Conservation (phyloP, 2,888 invertebrate genomes). For the Beris morrisii region DNA sequence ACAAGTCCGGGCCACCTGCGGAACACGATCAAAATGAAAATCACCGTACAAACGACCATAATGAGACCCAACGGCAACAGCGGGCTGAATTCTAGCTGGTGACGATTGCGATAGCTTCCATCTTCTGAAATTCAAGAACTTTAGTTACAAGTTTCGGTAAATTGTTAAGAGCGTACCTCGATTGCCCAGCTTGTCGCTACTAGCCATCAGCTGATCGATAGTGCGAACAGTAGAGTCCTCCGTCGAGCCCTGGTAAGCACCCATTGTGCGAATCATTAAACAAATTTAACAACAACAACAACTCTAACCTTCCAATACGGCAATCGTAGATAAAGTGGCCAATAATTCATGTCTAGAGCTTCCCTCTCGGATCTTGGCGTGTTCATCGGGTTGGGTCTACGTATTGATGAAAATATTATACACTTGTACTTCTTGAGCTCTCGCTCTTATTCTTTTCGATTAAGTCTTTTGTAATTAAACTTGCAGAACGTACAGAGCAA, state of each 20-base stretch:
- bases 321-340: conserved; percentile 26
- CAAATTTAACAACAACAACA: neutral
- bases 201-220: conserved; percentile 20
- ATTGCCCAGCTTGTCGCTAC: conserved; percentile 5
- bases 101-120: conserved; percentile 20
- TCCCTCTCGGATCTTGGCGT: no score
- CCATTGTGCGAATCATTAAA: neutral
- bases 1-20: conserved; percentile 44
- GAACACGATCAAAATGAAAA: conserved; percentile 43
- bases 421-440: no score
- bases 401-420: no score
- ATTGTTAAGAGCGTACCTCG: conserved; percentile 8
- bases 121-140: conserved; percentile 8
- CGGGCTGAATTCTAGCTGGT: conserved; percentile 41
- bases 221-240: conserved; percentile 13
- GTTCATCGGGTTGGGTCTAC: no score
- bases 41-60: conserved; percentile 42
- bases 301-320: conserved; percentile 23
- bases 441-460: no score
- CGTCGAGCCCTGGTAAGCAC: conserved; percentile 4
- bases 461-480: no score
- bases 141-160: neutral
- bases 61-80: conserved; percentile 43
- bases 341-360: conserved; percentile 13
- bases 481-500: no score